phyloP scores from a whole-genome alignment of 2,113 vertebrate genomes.

The Serranochromis macrocephalus region DNA sequence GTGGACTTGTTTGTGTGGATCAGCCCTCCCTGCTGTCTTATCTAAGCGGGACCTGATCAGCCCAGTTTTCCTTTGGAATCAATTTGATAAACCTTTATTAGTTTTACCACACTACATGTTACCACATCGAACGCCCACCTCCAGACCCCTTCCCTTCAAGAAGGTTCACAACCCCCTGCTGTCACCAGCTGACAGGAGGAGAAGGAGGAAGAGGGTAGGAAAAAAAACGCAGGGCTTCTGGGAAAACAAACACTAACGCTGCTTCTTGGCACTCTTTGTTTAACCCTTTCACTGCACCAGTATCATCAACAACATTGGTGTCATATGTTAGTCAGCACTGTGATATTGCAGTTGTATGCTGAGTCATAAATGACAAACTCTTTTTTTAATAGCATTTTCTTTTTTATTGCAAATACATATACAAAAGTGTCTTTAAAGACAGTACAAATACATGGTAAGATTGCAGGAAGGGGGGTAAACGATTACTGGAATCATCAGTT shows the following conservation, averaged over 20 bases:
- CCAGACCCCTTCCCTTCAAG: neutral
- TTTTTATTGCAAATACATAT: constrained; percentile 88
- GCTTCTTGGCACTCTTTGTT: constrained; percentile 19
- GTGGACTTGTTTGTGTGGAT: neutral
- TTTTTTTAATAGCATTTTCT: constrained; percentile 29
- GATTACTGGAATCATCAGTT: constrained; percentile 59
- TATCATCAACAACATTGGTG: neutral
- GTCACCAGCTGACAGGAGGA: constrained; percentile 41
- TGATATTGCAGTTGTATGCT: neutral
- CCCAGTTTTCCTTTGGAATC: neutral
- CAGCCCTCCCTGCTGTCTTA: neutral
- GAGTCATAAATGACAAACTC: neutral
- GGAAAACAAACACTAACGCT: constrained; percentile 38
- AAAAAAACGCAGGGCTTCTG: constrained; percentile 26
- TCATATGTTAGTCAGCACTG: neutral
- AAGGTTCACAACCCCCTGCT: constrained; percentile 19
- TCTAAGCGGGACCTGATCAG: neutral
- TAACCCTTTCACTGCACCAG: constrained; percentile 28
- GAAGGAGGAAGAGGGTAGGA: neutral
- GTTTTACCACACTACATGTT: constrained; percentile 4
- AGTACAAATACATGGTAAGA: constrained; percentile 73
- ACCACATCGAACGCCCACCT: neutral
- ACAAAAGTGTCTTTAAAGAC: constrained; percentile 84
- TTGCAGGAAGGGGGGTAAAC: constrained; percentile 63
- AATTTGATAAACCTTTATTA: neutral